These are phyloP conservation scores for Ophraella communa DNA, from an alignment of 2,888 invertebrate species.

Conservation along the genomic window DNA sequence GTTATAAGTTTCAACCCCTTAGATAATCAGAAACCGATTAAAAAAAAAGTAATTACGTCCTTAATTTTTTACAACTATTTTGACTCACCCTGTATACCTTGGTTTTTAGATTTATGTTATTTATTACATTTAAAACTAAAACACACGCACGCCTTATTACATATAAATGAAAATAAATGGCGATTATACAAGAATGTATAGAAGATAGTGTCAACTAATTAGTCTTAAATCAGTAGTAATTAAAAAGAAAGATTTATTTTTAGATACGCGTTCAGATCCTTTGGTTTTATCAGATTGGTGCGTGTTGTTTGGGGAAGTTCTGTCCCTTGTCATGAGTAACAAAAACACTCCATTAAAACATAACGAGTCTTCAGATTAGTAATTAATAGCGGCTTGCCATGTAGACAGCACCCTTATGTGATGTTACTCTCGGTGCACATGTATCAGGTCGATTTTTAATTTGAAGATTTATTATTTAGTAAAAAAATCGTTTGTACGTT, in stretches of 20 bases:
- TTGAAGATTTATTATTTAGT: constrained; percentile 17
- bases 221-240: neutral
- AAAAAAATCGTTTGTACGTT: constrained; percentile 18
- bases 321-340: constrained; percentile 47
- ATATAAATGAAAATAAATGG: too few species aligned
- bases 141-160: too few species aligned
- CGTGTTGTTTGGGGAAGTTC: constrained; percentile 18
- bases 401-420: constrained; percentile 30
- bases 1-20: too few species aligned
- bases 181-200: too few species aligned
- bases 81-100: too few species aligned
- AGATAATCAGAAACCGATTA: too few species aligned
- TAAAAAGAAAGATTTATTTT: constrained; percentile 19
- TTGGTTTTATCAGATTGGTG: constrained; percentile 23
- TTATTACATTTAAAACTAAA: too few species aligned
- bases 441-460: constrained; percentile 10
- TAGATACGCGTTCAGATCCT: constrained; percentile 10
- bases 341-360: constrained; percentile 53
- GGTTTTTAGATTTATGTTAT: too few species aligned
- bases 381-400: constrained; percentile 46
- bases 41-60: too few species aligned
- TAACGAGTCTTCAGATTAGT: constrained; percentile 52
- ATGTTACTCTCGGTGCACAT: constrained; percentile 21
- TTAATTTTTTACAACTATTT: too few species aligned
- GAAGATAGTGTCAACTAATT: too few species aligned